Evolutionary conservation across 1,140 invertebrate species (phyloP), one percentile per base, ranked within the genome.

Genomic region (Philotrypesis tridentata): DNA sequence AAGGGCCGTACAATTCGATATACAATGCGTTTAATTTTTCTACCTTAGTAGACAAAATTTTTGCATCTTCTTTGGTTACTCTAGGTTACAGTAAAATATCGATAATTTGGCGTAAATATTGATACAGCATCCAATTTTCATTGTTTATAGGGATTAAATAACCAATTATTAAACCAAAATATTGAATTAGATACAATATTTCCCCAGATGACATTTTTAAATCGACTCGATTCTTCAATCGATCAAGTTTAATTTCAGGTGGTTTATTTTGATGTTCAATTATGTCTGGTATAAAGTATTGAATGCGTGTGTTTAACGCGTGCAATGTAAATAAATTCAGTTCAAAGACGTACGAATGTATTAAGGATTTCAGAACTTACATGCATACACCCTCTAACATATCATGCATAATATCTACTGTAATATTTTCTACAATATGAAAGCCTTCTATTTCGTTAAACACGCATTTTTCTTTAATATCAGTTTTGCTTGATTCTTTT

Each of bases 401-500:
- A 21, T 74, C 72, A 55, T 74, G 43, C 40, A 74, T 74, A 5
- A 74, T 17, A 23, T 74, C 72, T 25, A 55, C 27, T 17, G 21
- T 55, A 27, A 17, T 27, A 55, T 74, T 74, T 31, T 33, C 60
- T 63, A 17, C 3, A 21, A 76, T 61, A 76, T 65, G 25, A 21
- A 76, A 63, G 29, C 27, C n/a, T 8, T 9, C 55, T n/a, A 74
- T n/a, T 23, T n/a, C n/a, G n/a, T n/a, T n/a, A n/a, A n/a, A n/a
- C n/a, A n/a, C n/a, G n/a, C n/a, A n/a, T n/a, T n/a, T 5, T 55
- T 76, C 29, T 60, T 76, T 65, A 12, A 76, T 17, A 14, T 60
- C 74, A 1, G 12, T 63, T 37, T 63, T 37, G 12, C 11, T n/a
- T 9, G n/a, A 2, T 23, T 63, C 9, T 63, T 11, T 12, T 12